Percentiles rank a stretch among this genome's conserved stretches.
Evolutionary conservation across 2,113 vertebrate genomes (phyloP).

Genomic region (Oncorhynchus mykiss): DNA sequence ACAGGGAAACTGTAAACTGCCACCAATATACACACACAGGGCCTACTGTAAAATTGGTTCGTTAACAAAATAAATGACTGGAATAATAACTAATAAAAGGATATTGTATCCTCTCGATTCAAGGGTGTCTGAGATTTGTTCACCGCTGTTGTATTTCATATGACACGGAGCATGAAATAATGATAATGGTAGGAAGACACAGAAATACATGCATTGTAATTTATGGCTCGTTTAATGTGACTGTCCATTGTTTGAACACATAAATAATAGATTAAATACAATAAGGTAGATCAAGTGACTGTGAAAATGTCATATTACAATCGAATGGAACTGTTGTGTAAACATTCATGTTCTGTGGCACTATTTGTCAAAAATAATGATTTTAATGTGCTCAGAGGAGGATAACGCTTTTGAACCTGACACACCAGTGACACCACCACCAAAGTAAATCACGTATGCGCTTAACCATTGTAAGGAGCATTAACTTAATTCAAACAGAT

Average conservation of each 20-base stretch:
- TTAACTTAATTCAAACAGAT: not conserved
- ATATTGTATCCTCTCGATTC: conserved; percentile 3
- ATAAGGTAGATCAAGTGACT: not conserved
- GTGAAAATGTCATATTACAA: not conserved
- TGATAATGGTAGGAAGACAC: not conserved
- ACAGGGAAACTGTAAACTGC: not conserved
- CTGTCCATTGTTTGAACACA: not conserved
- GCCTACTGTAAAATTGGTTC: not conserved
- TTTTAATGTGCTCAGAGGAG: not conserved
- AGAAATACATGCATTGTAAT: not conserved
- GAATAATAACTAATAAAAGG: not conserved
- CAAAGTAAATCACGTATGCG: not conserved
- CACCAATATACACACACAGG: not conserved
- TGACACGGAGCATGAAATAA: not conserved
- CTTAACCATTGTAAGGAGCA: not conserved
- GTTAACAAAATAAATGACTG: not conserved
- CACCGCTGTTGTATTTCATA: not conserved
- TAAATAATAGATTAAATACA: not conserved
- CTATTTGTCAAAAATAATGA: not conserved
- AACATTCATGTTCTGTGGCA: not conserved
- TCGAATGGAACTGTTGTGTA: not conserved
- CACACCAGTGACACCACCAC: not conserved
- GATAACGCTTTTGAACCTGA: not conserved
- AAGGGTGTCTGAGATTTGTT: not conserved
- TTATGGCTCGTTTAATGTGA: not conserved